Evolutionary conservation across 2,888 invertebrate species (phyloP).

Genomic region (Drosophila pseudotakahashii): DNA sequence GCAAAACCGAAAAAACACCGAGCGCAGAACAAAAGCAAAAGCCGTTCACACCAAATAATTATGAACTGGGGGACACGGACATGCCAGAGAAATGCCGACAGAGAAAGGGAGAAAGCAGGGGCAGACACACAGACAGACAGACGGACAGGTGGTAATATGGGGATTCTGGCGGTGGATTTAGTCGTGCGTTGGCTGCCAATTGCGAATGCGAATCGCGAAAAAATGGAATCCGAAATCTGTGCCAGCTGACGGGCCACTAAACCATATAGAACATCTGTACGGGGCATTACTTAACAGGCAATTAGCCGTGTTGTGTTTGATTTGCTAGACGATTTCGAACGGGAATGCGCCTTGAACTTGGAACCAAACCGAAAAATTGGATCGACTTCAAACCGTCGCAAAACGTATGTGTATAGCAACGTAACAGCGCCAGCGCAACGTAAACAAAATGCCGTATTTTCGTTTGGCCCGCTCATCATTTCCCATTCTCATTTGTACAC

Average conservation of each 20-base stretch:
- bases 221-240: conserved; percentile 44
- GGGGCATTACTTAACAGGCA: conserved; percentile 35
- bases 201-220: conserved; percentile 23
- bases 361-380: conserved; percentile 22
- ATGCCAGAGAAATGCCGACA: conserved; percentile 24
- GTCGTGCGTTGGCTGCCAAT: conserved; percentile 67
- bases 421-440: conserved; percentile 32
- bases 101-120: conserved; percentile 7
- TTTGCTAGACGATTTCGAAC: conserved; percentile 33
- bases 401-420: conserved; percentile 4
- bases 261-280: conserved; percentile 24
- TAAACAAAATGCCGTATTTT: conserved; percentile 27
- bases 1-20: conserved; percentile 7
- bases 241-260: conserved; percentile 41
- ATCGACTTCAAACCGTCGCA: conserved; percentile 8
- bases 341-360: conserved; percentile 38
- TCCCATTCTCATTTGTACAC: conserved; percentile 9
- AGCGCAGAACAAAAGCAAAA: conserved; percentile 18
- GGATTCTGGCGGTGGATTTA: conserved; percentile 59
- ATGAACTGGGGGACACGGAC: conserved; percentile 27
- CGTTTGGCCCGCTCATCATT: conserved; percentile 1
- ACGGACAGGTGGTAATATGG: conserved; percentile 46
- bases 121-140: conserved; percentile 12
- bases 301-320: conserved; percentile 30
- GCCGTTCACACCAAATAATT: conserved; percentile 37